Evolutionary conservation across 2,888 invertebrate species (phyloP).

Genomic region (Blomia tropicalis): DNA sequence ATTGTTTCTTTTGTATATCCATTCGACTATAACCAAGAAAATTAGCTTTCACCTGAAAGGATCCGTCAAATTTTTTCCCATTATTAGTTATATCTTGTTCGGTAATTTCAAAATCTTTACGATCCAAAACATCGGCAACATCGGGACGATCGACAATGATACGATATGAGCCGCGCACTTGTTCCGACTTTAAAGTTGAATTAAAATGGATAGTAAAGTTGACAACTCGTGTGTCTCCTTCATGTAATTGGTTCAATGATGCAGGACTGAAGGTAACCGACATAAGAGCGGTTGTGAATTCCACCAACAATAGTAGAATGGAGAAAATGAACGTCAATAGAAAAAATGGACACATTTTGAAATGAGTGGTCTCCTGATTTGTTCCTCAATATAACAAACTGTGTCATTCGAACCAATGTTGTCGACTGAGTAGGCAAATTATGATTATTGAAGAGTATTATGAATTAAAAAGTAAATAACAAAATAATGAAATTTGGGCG

Average conservation of each 20-base stretch:
- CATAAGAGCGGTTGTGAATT: slow-evolving; percentile 28
- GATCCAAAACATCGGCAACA: slow-evolving; percentile 19
- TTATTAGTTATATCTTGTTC: not conserved
- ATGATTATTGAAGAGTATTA: not conserved
- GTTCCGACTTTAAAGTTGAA: not conserved
- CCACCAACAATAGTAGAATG: slow-evolving; percentile 26
- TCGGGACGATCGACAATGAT: slow-evolving; percentile 21
- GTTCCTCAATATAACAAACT: not conserved
- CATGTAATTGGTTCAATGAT: not conserved
- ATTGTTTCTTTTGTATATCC: slow-evolving; percentile 20
- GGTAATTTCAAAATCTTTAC: not conserved
- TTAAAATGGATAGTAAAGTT: not conserved
- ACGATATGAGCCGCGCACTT: slow-evolving; percentile 13
- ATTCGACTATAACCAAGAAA: slow-evolving; percentile 28
- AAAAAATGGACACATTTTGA: slow-evolving; percentile 29
- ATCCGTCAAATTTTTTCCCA: not conserved
- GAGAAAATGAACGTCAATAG: slow-evolving; percentile 28
- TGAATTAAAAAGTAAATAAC: too few relatives aligned
- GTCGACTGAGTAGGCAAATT: not conserved
- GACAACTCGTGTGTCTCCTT: not conserved
- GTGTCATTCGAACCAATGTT: not conserved
- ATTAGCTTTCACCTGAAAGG: slow-evolving; percentile 26
- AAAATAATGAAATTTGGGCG: too few relatives aligned
- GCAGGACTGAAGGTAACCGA: slow-evolving; percentile 12
- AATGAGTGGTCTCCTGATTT: not conserved